These are phyloP conservation scores for Deilephila elpenor DNA, from an alignment of 2,888 invertebrate genomes.

Conservation along the genomic window DNA sequence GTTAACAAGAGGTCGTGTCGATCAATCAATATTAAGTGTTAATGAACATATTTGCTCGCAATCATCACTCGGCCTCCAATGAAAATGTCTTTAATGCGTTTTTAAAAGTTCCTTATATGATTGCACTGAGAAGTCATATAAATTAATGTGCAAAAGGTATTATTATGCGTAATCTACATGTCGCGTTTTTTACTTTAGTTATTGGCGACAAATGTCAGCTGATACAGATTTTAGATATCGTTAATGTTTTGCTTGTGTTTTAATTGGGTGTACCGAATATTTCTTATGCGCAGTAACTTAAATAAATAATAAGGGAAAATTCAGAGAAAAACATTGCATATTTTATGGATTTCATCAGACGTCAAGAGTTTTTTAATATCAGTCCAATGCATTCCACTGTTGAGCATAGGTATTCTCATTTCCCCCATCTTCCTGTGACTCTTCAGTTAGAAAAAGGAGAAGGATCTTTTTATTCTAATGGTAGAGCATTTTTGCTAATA, in stretches of 20 bases:
- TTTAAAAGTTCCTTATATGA: background rate
- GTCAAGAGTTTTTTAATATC: too few species aligned
- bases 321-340: too few species aligned
- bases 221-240: constrained; percentile 9
- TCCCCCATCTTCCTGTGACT: too few species aligned
- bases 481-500: too few species aligned
- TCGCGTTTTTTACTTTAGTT: constrained; percentile 12
- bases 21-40: background rate
- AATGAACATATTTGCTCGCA: background rate
- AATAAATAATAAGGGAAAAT: too few species aligned
- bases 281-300: background rate
- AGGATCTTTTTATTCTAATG: too few species aligned
- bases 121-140: background rate
- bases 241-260: background rate
- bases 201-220: constrained; percentile 12
- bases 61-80: background rate
- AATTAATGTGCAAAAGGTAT: constrained; percentile 10
- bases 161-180: constrained; percentile 11
- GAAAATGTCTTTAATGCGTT: background rate
- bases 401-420: too few species aligned
- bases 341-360: too few species aligned
- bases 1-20: background rate
- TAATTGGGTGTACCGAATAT: background rate
- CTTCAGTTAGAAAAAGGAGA: too few species aligned
- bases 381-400: too few species aligned